Base-by-base conservation (phyloP, 2,113 vertebrate genomes). In the Gnathonemus longibarbis region DNA sequence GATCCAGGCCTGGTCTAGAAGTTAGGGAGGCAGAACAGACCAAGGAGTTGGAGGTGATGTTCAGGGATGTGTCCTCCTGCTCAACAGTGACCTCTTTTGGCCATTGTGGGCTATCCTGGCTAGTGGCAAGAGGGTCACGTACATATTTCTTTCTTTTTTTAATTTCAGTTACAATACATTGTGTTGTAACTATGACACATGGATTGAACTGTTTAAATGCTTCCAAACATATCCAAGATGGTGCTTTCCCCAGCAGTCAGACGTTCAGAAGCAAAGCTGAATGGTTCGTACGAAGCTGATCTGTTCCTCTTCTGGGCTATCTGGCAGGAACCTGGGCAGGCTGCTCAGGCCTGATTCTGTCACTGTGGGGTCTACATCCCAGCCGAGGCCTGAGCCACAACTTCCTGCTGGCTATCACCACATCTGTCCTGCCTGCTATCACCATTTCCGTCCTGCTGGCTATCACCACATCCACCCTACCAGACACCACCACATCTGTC, bases 51-150 rank as follows among this genome's bases (percentile, higher is more conserved):
- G 74, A 42, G 74, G 74, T 42, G 4, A 80, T 15, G 15, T 80
- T 80, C 31, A 80, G 74, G 74, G 74, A 80, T 39, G 35, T 80
- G 74, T 35, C 74, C 35, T 42, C 74, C 74, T 80, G 74, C 17
- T 80, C 74, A 80, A 80, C 74, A 80, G 74, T 80, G 74, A 80
- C 74, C 74, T 42, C 74, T 80, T 8, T 80, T 80, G 74, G 74
- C 74, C 17, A 80, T 39, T 19, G 11, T 39, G 4, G 74, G 35
- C 74, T 39, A 42, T 80, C 74, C 35, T 42, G 74, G 6, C 31
- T 2, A 80, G 74, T 80, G 74, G 74, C 74, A 80, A 42, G 74
- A 80, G 35, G 74, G 74, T 42, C 35, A 39, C 17, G 13, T 80
- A 80, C 35, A 80, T 80, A 19, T 80, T 19, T 42, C 5, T 80